Conservation (phyloP, 2,113 vertebrate genomes). For the Atrichornis clamosus region DNA sequence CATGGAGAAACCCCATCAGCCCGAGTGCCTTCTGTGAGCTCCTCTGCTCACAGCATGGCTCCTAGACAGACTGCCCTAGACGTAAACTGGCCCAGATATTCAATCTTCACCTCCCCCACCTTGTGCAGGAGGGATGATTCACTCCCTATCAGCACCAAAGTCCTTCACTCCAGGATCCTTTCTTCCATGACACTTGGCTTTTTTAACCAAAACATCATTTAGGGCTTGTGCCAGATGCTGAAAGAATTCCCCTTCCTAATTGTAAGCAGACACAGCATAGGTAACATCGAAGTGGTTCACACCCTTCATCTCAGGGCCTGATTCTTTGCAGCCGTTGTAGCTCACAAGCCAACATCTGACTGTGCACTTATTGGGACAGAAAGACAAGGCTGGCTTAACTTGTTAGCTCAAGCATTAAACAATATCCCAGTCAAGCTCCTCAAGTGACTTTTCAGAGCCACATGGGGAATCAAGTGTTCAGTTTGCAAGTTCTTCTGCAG, state of each 20-base stretch:
- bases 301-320: neutral
- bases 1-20: neutral
- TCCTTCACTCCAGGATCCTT: neutral
- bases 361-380: neutral
- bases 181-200: neutral
- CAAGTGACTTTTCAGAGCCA: neutral
- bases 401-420: neutral
- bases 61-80: neutral
- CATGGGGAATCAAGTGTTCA: fast-evolving
- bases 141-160: neutral
- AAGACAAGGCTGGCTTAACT: neutral
- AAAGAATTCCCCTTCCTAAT: neutral
- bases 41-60: neutral
- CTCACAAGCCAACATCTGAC: neutral
- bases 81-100: neutral
- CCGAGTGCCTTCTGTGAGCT: neutral
- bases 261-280: neutral
- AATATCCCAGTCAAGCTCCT: neutral
- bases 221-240: neutral
- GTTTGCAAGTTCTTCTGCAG: neutral
- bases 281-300: neutral
- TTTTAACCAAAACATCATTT: neutral
- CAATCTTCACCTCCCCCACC: neutral
- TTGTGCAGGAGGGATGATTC: neutral
- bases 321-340: neutral